Base-by-base conservation (phyloP, 2,888 invertebrate species). In the Sarcophaga variegata region DNA sequence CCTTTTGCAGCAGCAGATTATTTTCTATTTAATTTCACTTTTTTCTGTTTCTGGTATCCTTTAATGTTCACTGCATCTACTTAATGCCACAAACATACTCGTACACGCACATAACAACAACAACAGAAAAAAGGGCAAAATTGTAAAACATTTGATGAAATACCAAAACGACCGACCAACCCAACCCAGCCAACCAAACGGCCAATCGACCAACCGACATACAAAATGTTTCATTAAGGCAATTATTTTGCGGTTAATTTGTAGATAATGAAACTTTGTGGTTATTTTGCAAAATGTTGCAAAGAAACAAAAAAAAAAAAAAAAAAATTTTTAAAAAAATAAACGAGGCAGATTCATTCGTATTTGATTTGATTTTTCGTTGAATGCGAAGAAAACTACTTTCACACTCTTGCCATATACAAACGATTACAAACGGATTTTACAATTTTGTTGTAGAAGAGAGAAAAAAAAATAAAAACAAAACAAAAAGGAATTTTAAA, bases 221-320 rank as follows among this genome's bases (percentile, higher is more conserved):
- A 37, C 74, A 87, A 81, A 84, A 81, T 84, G 47, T 85, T 85
- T 83, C 85, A 87, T 87, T 87, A 90, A 89, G 89, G 88, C 89
- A 89, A 90, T 90, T 90, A 90, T 88, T 88, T 88, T 89, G 90
- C 82, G 90, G 90, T 89, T 88, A 90, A 89, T 89, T 90, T 89
- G 89, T 88, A 87, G 89, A 89, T 81, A 87, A 87, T 87, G 87
- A 82, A 87, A 84, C 81, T 79, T 79, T 87, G 87, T 67, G 87
- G 87, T 84, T 54, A 54, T 54, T 87, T 83, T 79, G 22, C 81
- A 79, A 54, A 54, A 81, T 79, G 81, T 71, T 76, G 72, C 69
- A 66, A 71, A 63, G 80, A 77, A 60, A 20, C 20, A 62, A 62
- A 14, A 49, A 78, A 76, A 70, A 64, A 3, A 62, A 37, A 22